These are phyloP conservation scores for Ceratosolen fusciceps DNA, from an alignment of 1,140 invertebrate species.

Conservation along the genomic window DNA sequence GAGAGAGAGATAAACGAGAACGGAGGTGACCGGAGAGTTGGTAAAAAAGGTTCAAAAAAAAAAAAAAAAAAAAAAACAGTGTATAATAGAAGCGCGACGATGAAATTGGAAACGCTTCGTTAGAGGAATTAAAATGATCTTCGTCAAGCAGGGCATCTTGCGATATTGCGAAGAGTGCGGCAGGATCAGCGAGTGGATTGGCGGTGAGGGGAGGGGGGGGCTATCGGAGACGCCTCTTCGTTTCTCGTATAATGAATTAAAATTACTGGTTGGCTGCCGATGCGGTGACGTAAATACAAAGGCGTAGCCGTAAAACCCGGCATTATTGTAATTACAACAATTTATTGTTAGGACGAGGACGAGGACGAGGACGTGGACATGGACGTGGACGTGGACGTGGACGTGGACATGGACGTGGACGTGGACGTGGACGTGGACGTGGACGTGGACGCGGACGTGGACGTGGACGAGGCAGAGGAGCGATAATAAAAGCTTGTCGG, in stretches of 20 bases:
- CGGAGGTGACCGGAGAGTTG: not conserved
- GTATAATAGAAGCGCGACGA: not conserved
- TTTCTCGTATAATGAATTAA: conserved; percentile 60
- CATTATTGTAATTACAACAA: conserved; percentile 68
- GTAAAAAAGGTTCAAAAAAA: not conserved
- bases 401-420: too few relatives aligned
- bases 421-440: too few relatives aligned
- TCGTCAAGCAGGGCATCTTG: conserved; percentile 46
- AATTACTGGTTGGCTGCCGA: conserved; percentile 54
- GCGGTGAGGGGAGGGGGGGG: conserved; percentile 37
- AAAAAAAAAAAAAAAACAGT: not conserved
- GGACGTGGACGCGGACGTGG: too few relatives aligned
- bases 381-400: too few relatives aligned
- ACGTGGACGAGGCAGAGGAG: too few relatives aligned
- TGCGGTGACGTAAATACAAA: conserved; percentile 59
- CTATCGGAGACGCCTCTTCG: too few relatives aligned
- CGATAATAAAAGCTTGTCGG: too few relatives aligned
- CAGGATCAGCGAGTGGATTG: conserved; percentile 52
- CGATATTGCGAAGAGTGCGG: too few relatives aligned
- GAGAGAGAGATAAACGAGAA: not conserved
- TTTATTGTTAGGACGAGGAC: conserved; percentile 58
- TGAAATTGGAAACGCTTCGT: conserved; percentile 10
- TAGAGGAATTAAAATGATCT: conserved; percentile 45
- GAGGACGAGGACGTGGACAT: not conserved
- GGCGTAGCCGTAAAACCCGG: conserved; percentile 55